Conservation (phyloP, 2,797 vertebrate species). For the Gallinago nigripennis region DNA sequence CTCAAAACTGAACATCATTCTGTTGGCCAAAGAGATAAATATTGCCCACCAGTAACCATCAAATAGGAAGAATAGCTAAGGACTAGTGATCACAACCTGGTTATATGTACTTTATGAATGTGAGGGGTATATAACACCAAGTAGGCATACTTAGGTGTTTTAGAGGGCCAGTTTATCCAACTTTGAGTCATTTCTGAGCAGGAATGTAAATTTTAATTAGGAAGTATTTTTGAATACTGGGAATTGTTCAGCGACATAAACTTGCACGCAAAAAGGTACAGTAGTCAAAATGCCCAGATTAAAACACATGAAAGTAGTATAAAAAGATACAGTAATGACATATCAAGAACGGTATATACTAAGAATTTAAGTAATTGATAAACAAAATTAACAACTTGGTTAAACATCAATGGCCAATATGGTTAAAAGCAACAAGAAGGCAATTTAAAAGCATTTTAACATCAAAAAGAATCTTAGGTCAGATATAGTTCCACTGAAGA, state of each 20-base stretch:
- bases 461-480: conserved; percentile 60
- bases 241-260: conserved; percentile 38
- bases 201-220: conserved; percentile 34
- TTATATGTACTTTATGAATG: background rate
- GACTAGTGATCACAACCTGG: background rate
- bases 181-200: background rate
- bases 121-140: background rate
- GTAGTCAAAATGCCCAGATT: background rate
- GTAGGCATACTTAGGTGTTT: background rate
- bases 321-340: background rate
- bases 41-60: background rate
- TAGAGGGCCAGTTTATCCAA: background rate
- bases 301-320: background rate
- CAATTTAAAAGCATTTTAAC: conserved; percentile 52
- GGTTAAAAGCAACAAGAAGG: conserved; percentile 31
- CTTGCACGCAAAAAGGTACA: background rate
- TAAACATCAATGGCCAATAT: conserved; percentile 58
- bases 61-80: background rate
- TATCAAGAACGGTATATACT: background rate
- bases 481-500: conserved; percentile 35
- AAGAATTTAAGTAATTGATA: background rate
- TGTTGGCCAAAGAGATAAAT: background rate
- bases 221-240: background rate
- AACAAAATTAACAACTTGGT: background rate
- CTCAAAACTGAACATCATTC: background rate